Conservation (phyloP, 2,888 invertebrate genomes). For the Mystacides longicornis region DNA sequence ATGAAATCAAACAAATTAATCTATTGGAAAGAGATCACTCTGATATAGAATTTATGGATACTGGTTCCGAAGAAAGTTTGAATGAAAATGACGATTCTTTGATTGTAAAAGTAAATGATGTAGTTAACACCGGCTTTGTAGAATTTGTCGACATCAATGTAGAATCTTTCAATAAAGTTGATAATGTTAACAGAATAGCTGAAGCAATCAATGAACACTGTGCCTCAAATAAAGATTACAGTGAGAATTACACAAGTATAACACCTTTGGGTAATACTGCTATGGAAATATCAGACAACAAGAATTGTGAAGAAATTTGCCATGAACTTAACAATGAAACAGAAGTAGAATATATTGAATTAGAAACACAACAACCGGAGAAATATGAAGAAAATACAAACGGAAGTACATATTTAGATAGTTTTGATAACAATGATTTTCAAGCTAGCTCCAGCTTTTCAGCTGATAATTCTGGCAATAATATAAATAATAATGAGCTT, state of each 20-base stretch:
- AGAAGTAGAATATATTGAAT: neutral
- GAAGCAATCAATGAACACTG: conserved; percentile 28
- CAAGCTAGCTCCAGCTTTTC: neutral
- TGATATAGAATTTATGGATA: conserved; percentile 81
- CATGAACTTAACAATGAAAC: conserved; percentile 5
- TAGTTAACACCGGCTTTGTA: conserved; percentile 58
- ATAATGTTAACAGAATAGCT: conserved; percentile 34
- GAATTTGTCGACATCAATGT: conserved; percentile 51
- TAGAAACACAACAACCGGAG: neutral
- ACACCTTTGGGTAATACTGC: neutral
- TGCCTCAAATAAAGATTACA: conserved; percentile 44
- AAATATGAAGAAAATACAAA: neutral
- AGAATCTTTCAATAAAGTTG: conserved; percentile 10
- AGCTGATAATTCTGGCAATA: neutral
- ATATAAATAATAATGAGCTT: conserved; percentile 4
- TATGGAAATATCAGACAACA: conserved; percentile 43
- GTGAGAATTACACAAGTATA: neutral
- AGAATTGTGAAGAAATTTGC: neutral
- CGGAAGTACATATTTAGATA: neutral
- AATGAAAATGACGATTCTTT: conserved; percentile 43
- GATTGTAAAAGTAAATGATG: conserved; percentile 4
- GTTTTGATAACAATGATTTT: neutral
- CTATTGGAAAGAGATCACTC: conserved; percentile 32
- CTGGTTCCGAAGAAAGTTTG: conserved; percentile 72
- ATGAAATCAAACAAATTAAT: conserved; percentile 26